phyloP scores from a whole-genome alignment of 2,888 invertebrate species.

The Thyatira batis region DNA sequence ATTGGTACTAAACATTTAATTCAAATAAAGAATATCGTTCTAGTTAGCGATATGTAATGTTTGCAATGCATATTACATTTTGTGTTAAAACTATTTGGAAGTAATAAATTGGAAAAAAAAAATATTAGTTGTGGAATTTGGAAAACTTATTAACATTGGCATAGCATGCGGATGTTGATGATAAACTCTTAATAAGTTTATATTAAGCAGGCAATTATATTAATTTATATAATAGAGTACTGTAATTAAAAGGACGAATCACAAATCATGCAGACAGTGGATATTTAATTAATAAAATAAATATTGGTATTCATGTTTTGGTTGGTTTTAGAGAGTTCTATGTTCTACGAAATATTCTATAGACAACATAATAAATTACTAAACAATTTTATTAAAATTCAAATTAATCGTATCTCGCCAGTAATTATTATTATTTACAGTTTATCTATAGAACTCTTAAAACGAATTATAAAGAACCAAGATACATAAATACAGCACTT shows the following conservation, averaged over 20 bases:
- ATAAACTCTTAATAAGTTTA: background rate
- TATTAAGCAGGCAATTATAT: background rate
- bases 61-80: background rate
- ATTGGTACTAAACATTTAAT: background rate
- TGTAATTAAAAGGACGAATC: slow-evolving; percentile 8
- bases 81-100: background rate
- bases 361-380: no score
- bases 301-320: background rate
- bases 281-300: slow-evolving; percentile 13
- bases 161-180: background rate
- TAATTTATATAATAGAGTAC: background rate
- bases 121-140: background rate
- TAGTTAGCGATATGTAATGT: background rate
- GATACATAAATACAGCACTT: slow-evolving; percentile 17
- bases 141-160: background rate
- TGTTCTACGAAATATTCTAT: no score
- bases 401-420: no score
- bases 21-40: no score
- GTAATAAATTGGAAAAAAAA: background rate
- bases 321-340: background rate
- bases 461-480: background rate
- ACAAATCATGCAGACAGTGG: slow-evolving; percentile 29
- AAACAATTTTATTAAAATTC: background rate
- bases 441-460: background rate
- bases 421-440: background rate